phyloP scores from a whole-genome alignment of 2,113 vertebrate genomes.

The Brachirus orientalis region DNA sequence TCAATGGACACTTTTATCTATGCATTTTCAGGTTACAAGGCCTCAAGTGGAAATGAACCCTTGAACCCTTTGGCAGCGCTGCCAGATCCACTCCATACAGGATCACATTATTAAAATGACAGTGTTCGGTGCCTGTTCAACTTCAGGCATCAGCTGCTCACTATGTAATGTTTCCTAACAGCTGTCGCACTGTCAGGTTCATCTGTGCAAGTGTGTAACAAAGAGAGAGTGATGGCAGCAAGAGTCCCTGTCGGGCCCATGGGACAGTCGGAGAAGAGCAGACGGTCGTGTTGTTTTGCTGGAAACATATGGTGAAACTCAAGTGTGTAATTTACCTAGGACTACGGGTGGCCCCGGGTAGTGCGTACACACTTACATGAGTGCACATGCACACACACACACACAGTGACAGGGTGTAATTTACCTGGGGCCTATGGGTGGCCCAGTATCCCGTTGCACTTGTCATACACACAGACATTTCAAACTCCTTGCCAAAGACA shows the following conservation, averaged over 20 bases:
- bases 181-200: conserved; percentile 63
- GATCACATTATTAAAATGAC: conserved; percentile 52
- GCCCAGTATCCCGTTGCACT: conserved; percentile 70
- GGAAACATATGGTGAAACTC: conserved; percentile 76
- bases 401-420: conserved; percentile 73
- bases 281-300: conserved; percentile 72
- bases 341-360: conserved; percentile 64
- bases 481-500: conserved; percentile 46
- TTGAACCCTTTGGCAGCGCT: conserved; percentile 19
- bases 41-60: conserved; percentile 45
- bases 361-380: conserved; percentile 8
- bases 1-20: conserved; percentile 36
- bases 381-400: conserved; percentile 9
- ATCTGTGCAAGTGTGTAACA: conserved; percentile 38
- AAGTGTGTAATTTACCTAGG: conserved; percentile 79
- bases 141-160: conserved; percentile 69
- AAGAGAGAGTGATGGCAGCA: conserved; percentile 70
- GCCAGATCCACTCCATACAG: conserved; percentile 34
- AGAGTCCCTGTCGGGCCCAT: conserved; percentile 52
- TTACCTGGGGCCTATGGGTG: conserved; percentile 78
- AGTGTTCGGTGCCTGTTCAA: conserved; percentile 51
- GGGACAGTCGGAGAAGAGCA: conserved; percentile 68
- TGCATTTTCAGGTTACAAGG: conserved; percentile 30
- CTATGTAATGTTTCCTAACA: conserved; percentile 67
- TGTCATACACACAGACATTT: conserved; percentile 66